Evolutionary conservation across 2,888 invertebrate genomes (phyloP).

Genomic region (Meta bourneti): DNA sequence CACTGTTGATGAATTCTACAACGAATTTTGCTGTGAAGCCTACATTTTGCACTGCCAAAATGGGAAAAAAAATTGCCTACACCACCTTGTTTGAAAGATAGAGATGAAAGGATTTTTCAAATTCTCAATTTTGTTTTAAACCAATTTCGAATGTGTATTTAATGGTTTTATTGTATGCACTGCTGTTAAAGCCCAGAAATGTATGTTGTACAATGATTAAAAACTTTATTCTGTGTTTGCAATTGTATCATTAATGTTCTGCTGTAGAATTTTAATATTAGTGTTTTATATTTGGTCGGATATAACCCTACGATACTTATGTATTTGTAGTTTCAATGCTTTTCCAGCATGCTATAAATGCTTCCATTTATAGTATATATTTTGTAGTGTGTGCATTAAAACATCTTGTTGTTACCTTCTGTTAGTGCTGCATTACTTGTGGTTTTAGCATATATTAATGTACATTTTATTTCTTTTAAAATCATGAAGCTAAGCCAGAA

Average conservation of each 20-base stretch:
- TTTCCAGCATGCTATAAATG: background rate
- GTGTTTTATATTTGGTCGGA: background rate
- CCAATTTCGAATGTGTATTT: background rate
- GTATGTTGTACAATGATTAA: background rate
- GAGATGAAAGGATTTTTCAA: too few relatives aligned
- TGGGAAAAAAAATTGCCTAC: background rate
- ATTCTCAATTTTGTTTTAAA: too few relatives aligned
- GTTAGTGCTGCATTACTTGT: too few relatives aligned
- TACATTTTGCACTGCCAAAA: background rate
- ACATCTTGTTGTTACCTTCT: too few relatives aligned
- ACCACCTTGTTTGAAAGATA: too few relatives aligned
- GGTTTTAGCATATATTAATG: too few relatives aligned
- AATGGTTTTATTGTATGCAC: background rate
- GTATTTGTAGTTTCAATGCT: background rate
- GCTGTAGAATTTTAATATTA: background rate
- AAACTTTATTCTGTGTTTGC: background rate
- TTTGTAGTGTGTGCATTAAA: background rate
- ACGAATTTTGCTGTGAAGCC: slow-evolving; percentile 18
- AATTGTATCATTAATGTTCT: background rate
- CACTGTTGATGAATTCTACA: slow-evolving; percentile 7
- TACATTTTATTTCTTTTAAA: too few relatives aligned
- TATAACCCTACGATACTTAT: background rate
- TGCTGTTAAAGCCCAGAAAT: background rate
- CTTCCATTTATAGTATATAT: background rate
- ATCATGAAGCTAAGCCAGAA: too few relatives aligned